These are phyloP conservation scores for Porites divaricata DNA, from an alignment of 92 coral and sea anemone genomes.

Conservation along the genomic window DNA sequence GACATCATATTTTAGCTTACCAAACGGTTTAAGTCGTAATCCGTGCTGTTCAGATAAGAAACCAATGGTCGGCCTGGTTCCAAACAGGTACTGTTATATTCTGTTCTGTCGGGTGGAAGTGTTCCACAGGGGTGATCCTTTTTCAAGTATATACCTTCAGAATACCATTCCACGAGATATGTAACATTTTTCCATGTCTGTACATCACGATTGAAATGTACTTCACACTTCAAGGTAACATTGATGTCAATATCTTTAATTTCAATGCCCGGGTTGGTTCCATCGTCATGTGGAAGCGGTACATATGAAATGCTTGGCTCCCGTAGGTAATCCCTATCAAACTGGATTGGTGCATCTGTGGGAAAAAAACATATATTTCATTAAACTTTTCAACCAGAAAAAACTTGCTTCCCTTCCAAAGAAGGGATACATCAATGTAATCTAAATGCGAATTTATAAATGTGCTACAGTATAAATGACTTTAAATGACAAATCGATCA, in stretches of 20 bases:
- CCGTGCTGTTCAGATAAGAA: background rate
- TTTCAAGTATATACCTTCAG: background rate
- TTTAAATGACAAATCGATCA: no score
- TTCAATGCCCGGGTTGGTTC: background rate
- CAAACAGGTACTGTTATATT: background rate
- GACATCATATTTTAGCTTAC: background rate
- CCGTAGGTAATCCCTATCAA: background rate
- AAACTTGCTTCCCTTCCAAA: no score
- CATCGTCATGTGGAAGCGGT: background rate
- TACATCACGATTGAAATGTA: background rate
- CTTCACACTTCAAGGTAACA: background rate
- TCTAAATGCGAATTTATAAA: no score
- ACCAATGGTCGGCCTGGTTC: background rate
- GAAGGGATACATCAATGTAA: no score
- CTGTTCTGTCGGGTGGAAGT: background rate
- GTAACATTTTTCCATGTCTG: slow-evolving; percentile 4
- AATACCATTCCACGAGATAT: background rate
- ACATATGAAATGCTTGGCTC: background rate
- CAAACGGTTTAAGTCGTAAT: background rate
- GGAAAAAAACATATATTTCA: no score
- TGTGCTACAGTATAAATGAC: no score
- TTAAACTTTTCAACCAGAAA: no score
- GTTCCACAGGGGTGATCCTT: background rate
- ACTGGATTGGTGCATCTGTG: background rate
- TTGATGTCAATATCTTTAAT: no score